These are phyloP conservation scores for Tetranychus truncatus DNA, from an alignment of 2,888 invertebrate genomes.

Conservation along the genomic window DNA sequence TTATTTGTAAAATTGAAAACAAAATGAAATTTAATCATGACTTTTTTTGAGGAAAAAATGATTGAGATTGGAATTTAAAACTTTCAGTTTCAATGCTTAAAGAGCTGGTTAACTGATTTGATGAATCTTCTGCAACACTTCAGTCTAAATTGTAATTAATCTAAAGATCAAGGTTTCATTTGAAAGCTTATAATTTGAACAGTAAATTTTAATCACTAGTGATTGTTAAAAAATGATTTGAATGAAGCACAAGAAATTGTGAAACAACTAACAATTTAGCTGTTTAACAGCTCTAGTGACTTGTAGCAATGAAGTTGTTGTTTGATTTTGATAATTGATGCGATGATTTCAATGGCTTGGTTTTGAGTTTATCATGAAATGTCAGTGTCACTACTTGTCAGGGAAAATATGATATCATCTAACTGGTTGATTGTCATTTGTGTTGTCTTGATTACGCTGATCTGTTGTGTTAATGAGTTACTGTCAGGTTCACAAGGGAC, in stretches of 20 bases:
- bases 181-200: background rate
- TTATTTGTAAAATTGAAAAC: too few species aligned
- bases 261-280: background rate
- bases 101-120: too few species aligned
- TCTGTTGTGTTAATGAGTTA: background rate
- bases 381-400: background rate
- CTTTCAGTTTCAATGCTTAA: too few species aligned
- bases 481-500: background rate
- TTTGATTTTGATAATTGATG: background rate
- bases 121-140: too few species aligned
- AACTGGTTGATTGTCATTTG: background rate
- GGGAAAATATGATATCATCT: background rate
- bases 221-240: background rate
- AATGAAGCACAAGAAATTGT: background rate
- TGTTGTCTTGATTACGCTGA: background rate
- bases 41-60: too few species aligned
- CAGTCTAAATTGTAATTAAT: too few species aligned
- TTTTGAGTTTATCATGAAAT: background rate
- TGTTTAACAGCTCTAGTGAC: background rate
- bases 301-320: background rate
- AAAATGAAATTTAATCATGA: too few species aligned
- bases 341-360: background rate
- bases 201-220: background rate
- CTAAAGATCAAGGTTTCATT: background rate
- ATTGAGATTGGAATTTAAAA: too few species aligned